Base-by-base conservation (phyloP, 2,113 vertebrate genomes). In the Passerina amoena region DNA sequence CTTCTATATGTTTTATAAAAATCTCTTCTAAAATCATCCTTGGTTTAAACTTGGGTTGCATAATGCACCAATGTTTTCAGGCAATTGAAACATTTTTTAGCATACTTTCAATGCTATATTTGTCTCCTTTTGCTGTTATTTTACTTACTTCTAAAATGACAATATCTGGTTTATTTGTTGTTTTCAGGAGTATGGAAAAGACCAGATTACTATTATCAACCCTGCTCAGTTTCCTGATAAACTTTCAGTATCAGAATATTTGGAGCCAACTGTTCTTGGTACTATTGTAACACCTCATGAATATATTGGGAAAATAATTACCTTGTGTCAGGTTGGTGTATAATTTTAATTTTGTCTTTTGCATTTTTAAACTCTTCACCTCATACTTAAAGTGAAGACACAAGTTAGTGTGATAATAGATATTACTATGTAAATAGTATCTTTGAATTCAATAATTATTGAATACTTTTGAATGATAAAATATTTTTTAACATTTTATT, bases 231-330 rank as follows among this genome's bases (percentile, higher is more conserved):
- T 99, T 95, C 99, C 99, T 50, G 99, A 99, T 71, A 98, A 97
- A 83, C 92, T 97, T 22, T 96, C 97, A 33, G 99, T 99, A 64
- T 96, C 97, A 2, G 97, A 99, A 90, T 99, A 99, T 94, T 97
- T 99, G 97, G 99, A 99, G 86, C 99, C 99, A n/a, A 98, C 98
- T 97, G 98, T 99, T 89, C 65, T 98, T 90, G 99, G 99, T 27
- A 99, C 99, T 61, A 98, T 99, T 92, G 98, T 99, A 37, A 95
- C 99, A 91, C 99, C 99, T 53, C 98, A 98, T 47, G 96, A 98
- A 73, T 99, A 98, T 92, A 99, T 97, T 50, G 98, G 99, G 42
- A 98, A 99, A 97, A 99, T 99, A 92, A 98, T 99, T 97, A 78
- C 81, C n/a, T 98, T 99, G 20, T 99, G 99, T 93, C 97, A 99